phyloP scores from a whole-genome alignment of 2,797 vertebrate genomes.

The Crypturellus tataupa region DNA sequence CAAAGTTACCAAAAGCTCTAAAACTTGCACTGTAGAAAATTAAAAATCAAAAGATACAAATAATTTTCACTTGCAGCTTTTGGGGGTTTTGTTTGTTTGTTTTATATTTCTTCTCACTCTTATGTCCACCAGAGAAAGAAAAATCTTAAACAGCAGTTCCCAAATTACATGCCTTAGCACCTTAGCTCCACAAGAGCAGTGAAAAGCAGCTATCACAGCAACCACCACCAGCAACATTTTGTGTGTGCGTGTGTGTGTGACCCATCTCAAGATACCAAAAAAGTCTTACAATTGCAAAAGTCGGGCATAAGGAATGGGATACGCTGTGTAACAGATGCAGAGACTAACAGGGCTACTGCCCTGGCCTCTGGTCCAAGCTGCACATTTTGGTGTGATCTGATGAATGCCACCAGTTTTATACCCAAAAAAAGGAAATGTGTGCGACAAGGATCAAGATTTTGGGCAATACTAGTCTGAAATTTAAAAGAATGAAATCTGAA shows the following conservation, averaged over 20 bases:
- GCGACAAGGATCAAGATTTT: neutral
- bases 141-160: accelerated
- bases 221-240: neutral
- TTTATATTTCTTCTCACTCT: accelerated
- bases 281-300: neutral
- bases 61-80: neutral
- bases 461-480: neutral
- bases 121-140: neutral
- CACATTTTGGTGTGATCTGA: neutral
- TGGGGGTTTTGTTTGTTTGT: no score
- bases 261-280: neutral
- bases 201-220: neutral
- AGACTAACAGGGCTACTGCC: neutral
- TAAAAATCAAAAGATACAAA: neutral
- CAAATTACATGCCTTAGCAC: neutral
- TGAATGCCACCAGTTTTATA: neutral
- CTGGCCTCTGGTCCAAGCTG: neutral
- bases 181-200: neutral
- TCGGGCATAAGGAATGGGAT: neutral
- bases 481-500: neutral
- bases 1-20: neutral
- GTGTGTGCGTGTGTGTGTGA: neutral
- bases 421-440: neutral
- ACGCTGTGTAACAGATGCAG: accelerated
- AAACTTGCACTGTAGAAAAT: neutral